A percentile compares a stretch with the other conserved stretches of the same genome.
Evolutionary conservation across 2,113 vertebrate genomes (phyloP).

Genomic region (Pseudopodoces humilis): DNA sequence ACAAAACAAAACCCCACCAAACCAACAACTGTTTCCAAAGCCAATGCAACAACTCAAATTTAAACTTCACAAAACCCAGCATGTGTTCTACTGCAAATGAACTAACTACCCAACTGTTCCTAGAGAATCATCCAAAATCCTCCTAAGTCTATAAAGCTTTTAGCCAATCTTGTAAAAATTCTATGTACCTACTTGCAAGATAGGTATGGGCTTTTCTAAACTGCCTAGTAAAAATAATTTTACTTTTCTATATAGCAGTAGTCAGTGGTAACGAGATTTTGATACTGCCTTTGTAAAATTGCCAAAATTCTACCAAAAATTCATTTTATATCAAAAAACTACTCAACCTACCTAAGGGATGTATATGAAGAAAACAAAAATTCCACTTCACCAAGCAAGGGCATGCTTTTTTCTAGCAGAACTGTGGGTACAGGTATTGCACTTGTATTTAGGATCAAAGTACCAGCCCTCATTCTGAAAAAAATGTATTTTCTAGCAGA

Average conservation of each 20-base stretch:
- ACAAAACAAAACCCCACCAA: too few relatives aligned
- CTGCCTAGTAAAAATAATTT: not conserved
- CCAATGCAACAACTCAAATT: not conserved
- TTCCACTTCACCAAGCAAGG: not conserved
- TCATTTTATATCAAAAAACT: not conserved
- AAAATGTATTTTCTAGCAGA: not conserved
- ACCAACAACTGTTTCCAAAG: not conserved
- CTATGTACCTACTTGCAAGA: not conserved
- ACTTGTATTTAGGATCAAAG: not conserved
- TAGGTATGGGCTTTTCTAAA: not conserved
- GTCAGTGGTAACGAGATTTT: not conserved
- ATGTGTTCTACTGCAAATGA: not conserved
- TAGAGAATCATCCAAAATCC: not conserved
- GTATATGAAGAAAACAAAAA: not conserved
- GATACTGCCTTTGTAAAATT: not conserved
- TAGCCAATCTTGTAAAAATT: not conserved
- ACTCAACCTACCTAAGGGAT: not conserved
- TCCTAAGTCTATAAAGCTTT: not conserved
- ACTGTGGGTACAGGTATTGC: not conserved
- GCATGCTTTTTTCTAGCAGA: not conserved
- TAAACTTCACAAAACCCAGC: not conserved
- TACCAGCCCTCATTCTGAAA: not conserved
- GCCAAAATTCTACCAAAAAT: not conserved
- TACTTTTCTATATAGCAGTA: not conserved
- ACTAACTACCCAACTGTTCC: not conserved